Percentiles rank a stretch among this genome's conserved stretches.
These are phyloP conservation scores for Pan troglodytes DNA, from an alignment of 2,113 vertebrate genomes.

Conservation along the genomic window DNA sequence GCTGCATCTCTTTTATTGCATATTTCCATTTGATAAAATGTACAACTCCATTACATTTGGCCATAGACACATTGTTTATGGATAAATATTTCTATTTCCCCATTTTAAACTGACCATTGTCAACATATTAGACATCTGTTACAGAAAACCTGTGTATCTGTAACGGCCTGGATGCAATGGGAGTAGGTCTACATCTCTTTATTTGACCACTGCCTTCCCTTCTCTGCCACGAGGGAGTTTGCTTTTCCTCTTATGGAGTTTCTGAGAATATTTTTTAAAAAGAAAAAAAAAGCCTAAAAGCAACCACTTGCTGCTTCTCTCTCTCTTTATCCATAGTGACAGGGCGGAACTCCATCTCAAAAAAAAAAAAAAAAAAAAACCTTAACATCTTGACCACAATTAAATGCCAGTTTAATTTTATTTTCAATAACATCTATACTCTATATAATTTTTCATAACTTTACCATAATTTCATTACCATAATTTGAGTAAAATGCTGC, in stretches of 20 bases:
- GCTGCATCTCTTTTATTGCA: neutral
- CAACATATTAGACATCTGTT: neutral
- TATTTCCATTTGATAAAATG: neutral
- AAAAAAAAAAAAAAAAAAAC: too few relatives aligned
- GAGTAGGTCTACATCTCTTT: neutral
- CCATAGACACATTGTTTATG: neutral
- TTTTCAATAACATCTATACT: neutral
- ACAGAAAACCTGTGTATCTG: neutral
- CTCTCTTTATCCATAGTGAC: too few relatives aligned
- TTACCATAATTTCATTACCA: neutral
- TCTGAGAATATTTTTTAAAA: neutral
- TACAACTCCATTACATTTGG: neutral
- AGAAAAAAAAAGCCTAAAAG: neutral
- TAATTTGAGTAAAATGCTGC: neutral
- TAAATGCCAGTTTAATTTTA: neutral
- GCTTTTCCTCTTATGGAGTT: neutral
- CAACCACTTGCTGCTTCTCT: neutral
- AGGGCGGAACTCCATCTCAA: too few relatives aligned
- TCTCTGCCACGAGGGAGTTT: neutral
- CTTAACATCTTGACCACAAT: neutral
- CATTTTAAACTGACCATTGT: neutral
- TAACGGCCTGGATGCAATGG: neutral
- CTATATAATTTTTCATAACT: neutral
- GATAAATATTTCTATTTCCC: neutral
- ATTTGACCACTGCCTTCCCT: neutral